These are phyloP conservation scores for Drosophila varians DNA, from an alignment of 1,140 invertebrate species.

Conservation along the genomic window DNA sequence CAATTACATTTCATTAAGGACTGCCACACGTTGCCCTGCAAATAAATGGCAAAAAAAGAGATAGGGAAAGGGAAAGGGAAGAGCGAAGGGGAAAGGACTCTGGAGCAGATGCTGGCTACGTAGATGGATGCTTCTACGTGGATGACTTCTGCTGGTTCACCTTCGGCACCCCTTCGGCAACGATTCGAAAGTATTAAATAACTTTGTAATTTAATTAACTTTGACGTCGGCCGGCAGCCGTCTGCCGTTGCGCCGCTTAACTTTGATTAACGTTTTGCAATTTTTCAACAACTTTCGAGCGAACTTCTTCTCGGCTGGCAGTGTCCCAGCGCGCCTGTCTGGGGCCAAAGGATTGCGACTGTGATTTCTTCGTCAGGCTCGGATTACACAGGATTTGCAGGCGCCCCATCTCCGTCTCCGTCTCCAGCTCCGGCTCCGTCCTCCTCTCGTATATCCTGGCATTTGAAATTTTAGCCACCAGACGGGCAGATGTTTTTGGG, in stretches of 20 bases:
- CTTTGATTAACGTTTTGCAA: constrained; percentile 79
- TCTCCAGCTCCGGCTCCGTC: too few relatives aligned
- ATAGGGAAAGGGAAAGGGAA: neutral
- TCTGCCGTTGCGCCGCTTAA: constrained; percentile 62
- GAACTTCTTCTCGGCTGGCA: constrained; percentile 58
- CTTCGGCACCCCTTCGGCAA: constrained; percentile 34
- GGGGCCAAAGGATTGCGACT: constrained; percentile 61
- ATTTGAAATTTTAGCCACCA: constrained; percentile 48
- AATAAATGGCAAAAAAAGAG: neutral
- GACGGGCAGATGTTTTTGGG: neutral
- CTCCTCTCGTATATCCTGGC: constrained; percentile 6
- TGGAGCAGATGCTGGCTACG: constrained; percentile 24
- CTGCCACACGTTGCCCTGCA: constrained; percentile 59
- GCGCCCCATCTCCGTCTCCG: constrained; percentile 1
- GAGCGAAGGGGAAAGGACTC: constrained; percentile 21
- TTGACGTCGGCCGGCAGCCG: constrained; percentile 66
- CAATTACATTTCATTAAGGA: constrained; percentile 78
- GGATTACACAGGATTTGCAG: constrained; percentile 71
- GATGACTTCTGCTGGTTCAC: constrained; percentile 26
- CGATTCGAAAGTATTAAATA: constrained; percentile 79
- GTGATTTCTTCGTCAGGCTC: constrained; percentile 58
- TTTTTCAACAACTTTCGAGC: constrained; percentile 78
- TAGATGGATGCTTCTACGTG: constrained; percentile 26
- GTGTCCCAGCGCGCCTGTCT: constrained; percentile 16
- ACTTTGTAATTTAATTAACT: constrained; percentile 83